These are phyloP conservation scores for Eubasilissa regina DNA, from an alignment of 1,140 invertebrate genomes.

Conservation along the genomic window DNA sequence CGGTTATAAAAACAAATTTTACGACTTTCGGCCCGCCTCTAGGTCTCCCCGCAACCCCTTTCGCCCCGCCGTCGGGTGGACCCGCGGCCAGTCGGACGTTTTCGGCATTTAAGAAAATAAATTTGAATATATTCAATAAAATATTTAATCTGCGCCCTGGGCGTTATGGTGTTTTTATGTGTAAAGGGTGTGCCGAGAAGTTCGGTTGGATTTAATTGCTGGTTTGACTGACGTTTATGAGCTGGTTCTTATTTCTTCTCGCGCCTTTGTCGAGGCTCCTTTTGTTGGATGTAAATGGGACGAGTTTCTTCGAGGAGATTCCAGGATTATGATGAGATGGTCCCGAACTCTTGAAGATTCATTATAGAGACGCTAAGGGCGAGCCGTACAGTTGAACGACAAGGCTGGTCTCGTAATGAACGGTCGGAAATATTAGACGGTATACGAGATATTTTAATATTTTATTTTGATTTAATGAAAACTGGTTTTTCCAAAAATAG, in stretches of 20 bases:
- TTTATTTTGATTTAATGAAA: too few species aligned
- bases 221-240: slow-evolving; percentile 59
- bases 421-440: too few species aligned
- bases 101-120: slow-evolving; percentile 52
- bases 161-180: slow-evolving; percentile 58
- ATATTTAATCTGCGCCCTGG: slow-evolving; percentile 59
- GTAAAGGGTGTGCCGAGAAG: slow-evolving; percentile 53
- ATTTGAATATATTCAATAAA: slow-evolving; percentile 61
- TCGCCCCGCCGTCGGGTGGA: slow-evolving; percentile 8
- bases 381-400: too few species aligned
- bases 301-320: slow-evolving; percentile 16
- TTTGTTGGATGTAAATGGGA: slow-evolving; percentile 39
- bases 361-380: too few species aligned
- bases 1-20: slow-evolving; percentile 50
- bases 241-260: slow-evolving; percentile 45
- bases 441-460: too few species aligned
- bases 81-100: slow-evolving; percentile 34
- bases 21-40: slow-evolving; percentile 44
- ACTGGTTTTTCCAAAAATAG: too few species aligned
- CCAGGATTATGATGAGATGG: slow-evolving; percentile 8
- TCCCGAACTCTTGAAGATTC: too few species aligned
- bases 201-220: slow-evolving; percentile 58
- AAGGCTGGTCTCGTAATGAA: too few species aligned
- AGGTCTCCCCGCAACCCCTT: slow-evolving; percentile 12
- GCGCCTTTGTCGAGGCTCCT: slow-evolving; percentile 32